Base-by-base conservation (phyloP, 2,888 invertebrate species). In the Dryomyza anilis region DNA sequence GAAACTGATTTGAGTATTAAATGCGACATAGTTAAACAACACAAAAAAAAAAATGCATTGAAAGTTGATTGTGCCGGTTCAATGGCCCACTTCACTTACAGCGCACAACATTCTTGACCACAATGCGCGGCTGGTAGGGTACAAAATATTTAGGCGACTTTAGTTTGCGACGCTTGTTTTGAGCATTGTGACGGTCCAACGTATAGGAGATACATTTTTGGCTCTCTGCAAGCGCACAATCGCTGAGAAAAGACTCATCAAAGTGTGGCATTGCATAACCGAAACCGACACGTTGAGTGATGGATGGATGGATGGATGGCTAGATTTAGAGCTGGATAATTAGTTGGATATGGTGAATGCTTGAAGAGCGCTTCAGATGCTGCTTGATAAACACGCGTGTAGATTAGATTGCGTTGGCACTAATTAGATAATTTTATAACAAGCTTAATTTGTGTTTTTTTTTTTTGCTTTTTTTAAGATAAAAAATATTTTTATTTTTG, bases 191-290 rank as follows among this genome's bases (percentile, higher is more conserved):
- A 29, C 64, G 67, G 53, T 67, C 67, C 62, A 69, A 48, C 27
- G 77, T 76, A 70, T 80, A 79, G 48, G 80, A 80, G 63, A 77
- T 77, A 66, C 76, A 71, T 69, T 73, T 77, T 70, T 75, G 76
- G 59, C 76, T 77, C 66, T 81, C 80, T 27, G 76, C 77, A 48
- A 76, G 72, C 63, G 75, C 81, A 65, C 79, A 82, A 69, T 79
- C 80, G 67, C 73, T 75, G 65, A 82, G 72, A 73, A 82, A 82
- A 72, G 81, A 74, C 72, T 82, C 81, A 75, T 82, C 82, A 72
- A 81, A 82, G 67, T 81, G 73, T 72, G 81, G 81, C 77, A 81
- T 82, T 80, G 76, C 78, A 78, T 78, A 78, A 79, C 72, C 67
- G 64, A n/a, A n/a, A n/a, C n/a, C n/a, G n/a, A n/a, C n/a, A n/a